Base-by-base conservation (phyloP, 2,113 vertebrate species). In the Ancistrus triradiatus region DNA sequence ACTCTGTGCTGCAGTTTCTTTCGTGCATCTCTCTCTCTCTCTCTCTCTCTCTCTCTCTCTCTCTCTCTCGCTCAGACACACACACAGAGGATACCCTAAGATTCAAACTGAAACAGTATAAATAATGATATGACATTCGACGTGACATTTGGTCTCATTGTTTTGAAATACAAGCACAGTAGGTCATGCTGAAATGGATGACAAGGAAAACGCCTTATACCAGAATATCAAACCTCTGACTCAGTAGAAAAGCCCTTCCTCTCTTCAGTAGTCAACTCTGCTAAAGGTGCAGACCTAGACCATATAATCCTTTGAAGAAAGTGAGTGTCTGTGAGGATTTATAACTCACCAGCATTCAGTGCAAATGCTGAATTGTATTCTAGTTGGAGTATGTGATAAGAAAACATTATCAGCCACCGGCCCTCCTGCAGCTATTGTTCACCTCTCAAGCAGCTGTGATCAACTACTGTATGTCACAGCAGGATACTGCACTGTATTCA, bases 401-500 rank as follows among this genome's bases (percentile, higher is more conserved):
- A 61, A 7, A 62, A 69, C 63, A 66, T 83, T 84, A 84, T 84
- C 81, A 82, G 50, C 53, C 53, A 22, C 52, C 59, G 58, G 24
- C 17, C 69, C 58, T 53, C 44, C 53, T 35, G n/a, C 22, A 69
- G 19, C 22, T 75, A 60, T 77, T 75, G 74, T 74, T 78, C 72
- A 72, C 74, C 44, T 68, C 69, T 80, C 66, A 73, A 62, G 53
- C 64, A 56, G 59, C 75, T 74, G 63, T 67, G 33, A 61, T 66
- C 65, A 33, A 67, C 65, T 75, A 72, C 70, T 66, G 74, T 59
- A 49, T 73, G 51, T 31, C 86, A 70, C 86, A 69, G 79, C 81
- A 87, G 87, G 86, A 44, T 63, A 71, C 68, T 73, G 74, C 83
- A 72, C 84, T 76, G 53, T 46, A 59, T 66, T 49, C 71, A 44